Evolutionary conservation across 37 sponge, comb jelly and placozoan species (phyloP).

Genomic region (Ephydatia muelleri): DNA sequence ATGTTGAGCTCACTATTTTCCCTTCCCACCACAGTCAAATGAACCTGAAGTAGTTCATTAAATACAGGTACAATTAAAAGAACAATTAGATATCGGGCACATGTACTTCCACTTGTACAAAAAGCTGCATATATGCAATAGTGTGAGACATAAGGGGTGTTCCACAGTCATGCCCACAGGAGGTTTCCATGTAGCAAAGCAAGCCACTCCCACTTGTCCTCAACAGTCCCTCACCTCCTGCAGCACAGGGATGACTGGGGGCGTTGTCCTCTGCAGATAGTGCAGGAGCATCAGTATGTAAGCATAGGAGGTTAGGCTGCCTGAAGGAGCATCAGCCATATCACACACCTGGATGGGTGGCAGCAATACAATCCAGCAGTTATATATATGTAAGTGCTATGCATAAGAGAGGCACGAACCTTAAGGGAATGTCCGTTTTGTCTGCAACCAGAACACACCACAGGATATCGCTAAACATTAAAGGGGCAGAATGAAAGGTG

Average conservation of each 20-base stretch:
- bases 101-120: too few relatives aligned
- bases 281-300: constrained; percentile 91
- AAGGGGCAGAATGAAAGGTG: too few relatives aligned
- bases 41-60: too few relatives aligned
- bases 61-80: too few relatives aligned
- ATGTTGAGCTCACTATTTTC: too few relatives aligned
- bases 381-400: too few relatives aligned
- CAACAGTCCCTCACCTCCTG: constrained; percentile 76
- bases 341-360: constrained; percentile 63
- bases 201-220: neutral
- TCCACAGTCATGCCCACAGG: neutral
- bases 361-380: too few relatives aligned
- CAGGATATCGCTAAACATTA: neutral
- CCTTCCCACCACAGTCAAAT: too few relatives aligned
- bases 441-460: neutral
- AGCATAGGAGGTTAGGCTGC: constrained; percentile 93
- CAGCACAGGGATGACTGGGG: constrained; percentile 82
- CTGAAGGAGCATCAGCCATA: constrained; percentile 84
- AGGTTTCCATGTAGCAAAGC: neutral
- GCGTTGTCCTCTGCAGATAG: constrained; percentile 79
- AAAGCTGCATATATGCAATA: too few relatives aligned
- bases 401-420: neutral
- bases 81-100: too few relatives aligned
- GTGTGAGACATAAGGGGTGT: too few relatives aligned
- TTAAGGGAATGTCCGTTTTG: neutral